Percentiles rank a stretch among this genome's conserved stretches.
Evolutionary conservation across 1,140 invertebrate genomes (phyloP).

Genomic region (Drosophila subobscura): DNA sequence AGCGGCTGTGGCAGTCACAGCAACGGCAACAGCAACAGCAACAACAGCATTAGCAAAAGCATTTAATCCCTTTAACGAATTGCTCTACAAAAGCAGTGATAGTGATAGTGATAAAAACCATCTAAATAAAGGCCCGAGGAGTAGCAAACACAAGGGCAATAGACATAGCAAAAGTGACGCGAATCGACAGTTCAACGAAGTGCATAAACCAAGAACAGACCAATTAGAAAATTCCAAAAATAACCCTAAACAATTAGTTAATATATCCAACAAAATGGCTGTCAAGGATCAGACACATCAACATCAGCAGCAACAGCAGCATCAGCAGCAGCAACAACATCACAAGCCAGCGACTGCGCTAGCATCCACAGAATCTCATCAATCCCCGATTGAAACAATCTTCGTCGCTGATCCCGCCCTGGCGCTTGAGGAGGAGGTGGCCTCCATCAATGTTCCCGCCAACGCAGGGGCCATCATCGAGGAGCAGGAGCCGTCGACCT

Average conservation of each 20-base stretch:
- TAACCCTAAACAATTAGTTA: constrained; percentile 70
- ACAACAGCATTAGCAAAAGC: constrained; percentile 65
- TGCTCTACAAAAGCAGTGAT: constrained; percentile 53
- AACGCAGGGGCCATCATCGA: constrained; percentile 63
- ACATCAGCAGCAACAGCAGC: constrained; percentile 24
- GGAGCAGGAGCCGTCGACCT: constrained; percentile 72
- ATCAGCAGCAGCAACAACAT: constrained; percentile 32
- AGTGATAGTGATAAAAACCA: constrained; percentile 64
- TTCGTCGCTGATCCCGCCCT: constrained; percentile 34
- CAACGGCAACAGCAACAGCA: constrained; percentile 22
- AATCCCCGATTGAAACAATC: constrained; percentile 45
- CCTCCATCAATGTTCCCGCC: constrained; percentile 53
- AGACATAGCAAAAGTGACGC: constrained; percentile 63
- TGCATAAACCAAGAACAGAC: constrained; percentile 80
- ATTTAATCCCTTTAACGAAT: constrained; percentile 72
- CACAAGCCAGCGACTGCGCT: constrained; percentile 35
- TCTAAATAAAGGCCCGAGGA: constrained; percentile 22
- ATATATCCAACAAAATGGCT: constrained; percentile 65
- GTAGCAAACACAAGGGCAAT: constrained; percentile 34
- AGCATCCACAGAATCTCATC: constrained; percentile 40
- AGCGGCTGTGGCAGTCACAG: constrained; percentile 20
- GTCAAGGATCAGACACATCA: constrained; percentile 49
- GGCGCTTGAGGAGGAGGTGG: constrained; percentile 46
- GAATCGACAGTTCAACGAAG: constrained; percentile 69
- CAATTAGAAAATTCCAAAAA: constrained; percentile 82